Evolutionary conservation across 2,797 vertebrate genomes (phyloP).

Genomic region (Potorous gilbertii): DNA sequence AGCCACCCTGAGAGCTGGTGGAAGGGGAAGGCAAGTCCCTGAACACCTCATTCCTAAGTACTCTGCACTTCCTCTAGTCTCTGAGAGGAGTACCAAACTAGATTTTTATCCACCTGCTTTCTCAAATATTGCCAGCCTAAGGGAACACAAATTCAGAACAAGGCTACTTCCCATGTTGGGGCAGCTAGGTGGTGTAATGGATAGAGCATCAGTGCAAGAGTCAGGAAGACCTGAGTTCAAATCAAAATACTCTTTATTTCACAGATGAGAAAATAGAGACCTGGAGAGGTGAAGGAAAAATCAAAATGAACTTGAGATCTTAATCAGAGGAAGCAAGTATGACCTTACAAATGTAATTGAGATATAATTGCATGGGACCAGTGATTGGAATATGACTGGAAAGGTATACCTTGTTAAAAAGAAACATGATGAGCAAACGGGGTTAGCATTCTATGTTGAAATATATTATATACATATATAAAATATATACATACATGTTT

Average conservation of each 20-base stretch:
- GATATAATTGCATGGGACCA: not conserved
- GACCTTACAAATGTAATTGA: not conserved
- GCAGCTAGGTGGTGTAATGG: too few relatives aligned
- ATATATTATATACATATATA: not conserved
- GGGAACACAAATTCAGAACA: not conserved
- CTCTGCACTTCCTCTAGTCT: not conserved
- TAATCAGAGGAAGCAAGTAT: not conserved
- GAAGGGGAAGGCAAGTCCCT: not conserved
- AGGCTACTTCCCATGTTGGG: not conserved
- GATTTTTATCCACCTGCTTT: not conserved
- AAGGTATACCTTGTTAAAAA: not conserved
- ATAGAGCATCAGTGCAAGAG: too few relatives aligned
- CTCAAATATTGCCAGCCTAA: not conserved
- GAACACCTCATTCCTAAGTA: not conserved
- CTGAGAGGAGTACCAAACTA: not conserved
- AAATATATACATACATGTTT: not conserved
- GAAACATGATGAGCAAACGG: not conserved
- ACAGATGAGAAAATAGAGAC: not conserved
- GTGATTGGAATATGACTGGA: not conserved
- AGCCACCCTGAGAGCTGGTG: not conserved
- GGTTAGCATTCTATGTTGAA: not conserved
- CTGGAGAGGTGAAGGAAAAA: not conserved
- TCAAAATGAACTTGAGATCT: not conserved
- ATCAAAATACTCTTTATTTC: not conserved
- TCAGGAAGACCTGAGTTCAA: too few relatives aligned